Percentiles rank a stretch among this genome's conserved stretches.
These are phyloP conservation scores for Rissa tridactyla DNA, from an alignment of 2,113 vertebrate species.

Conservation along the genomic window DNA sequence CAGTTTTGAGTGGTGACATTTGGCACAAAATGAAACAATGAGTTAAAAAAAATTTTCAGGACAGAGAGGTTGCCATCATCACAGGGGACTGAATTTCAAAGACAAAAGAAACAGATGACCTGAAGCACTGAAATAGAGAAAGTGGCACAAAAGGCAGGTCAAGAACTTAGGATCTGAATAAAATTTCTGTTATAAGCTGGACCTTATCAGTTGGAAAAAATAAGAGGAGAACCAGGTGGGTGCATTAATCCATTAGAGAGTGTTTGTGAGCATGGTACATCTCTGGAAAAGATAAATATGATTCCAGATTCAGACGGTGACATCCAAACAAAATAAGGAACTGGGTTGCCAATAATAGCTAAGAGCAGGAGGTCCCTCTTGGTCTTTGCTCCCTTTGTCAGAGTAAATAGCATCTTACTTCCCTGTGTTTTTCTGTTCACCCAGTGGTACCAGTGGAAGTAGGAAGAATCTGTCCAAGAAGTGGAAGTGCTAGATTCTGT, in stretches of 20 bases:
- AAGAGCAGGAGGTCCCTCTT: neutral
- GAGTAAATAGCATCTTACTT: neutral
- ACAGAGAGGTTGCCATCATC: neutral
- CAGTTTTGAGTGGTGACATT: neutral
- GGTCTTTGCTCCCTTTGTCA: neutral
- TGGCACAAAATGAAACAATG: neutral
- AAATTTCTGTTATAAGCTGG: neutral
- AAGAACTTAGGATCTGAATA: neutral
- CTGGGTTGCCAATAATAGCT: neutral
- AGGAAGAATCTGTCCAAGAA: neutral
- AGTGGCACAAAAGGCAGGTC: neutral
- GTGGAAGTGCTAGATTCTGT: slow-evolving; percentile 19
- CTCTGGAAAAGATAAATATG: neutral
- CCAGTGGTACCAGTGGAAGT: neutral
- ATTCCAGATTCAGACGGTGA: neutral
- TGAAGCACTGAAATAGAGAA: neutral
- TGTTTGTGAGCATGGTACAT: neutral
- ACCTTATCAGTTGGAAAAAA: neutral
- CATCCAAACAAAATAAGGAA: neutral
- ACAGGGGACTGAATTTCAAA: neutral
- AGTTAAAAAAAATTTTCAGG: neutral
- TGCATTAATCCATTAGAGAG: neutral
- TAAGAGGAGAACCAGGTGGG: neutral
- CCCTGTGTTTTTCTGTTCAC: neutral
- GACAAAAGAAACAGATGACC: neutral